Conservation (phyloP, 2,888 invertebrate species). For the Melanotus villosus region DNA sequence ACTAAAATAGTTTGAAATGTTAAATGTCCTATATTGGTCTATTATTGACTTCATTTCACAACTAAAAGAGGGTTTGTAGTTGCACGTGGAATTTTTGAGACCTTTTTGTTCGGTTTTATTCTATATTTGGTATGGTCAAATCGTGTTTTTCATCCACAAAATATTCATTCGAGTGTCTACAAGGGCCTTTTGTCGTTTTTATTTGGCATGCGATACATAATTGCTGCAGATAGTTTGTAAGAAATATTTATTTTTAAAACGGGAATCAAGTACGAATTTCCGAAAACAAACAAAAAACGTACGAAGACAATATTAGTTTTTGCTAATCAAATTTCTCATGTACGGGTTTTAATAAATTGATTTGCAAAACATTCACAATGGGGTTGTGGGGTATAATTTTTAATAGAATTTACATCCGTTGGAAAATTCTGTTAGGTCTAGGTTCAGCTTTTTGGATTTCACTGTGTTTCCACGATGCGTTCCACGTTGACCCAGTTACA, state of each 20-base stretch:
- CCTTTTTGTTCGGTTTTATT: not conserved
- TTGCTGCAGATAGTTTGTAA: too few relatives aligned
- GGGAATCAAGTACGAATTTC: not conserved
- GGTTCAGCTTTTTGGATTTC: slow-evolving; percentile 60
- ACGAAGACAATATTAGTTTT: not conserved
- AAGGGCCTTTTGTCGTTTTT: too few relatives aligned
- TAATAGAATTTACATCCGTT: slow-evolving; percentile 56
- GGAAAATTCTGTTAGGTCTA: slow-evolving; percentile 58
- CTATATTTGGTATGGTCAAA: not conserved
- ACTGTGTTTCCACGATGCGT: slow-evolving; percentile 57
- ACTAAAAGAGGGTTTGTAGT: slow-evolving; percentile 32
- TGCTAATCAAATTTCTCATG: not conserved
- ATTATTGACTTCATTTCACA: slow-evolving; percentile 50
- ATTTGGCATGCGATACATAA: too few relatives aligned
- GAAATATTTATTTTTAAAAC: too few relatives aligned
- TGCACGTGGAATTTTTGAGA: not conserved
- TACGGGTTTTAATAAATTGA: slow-evolving; percentile 1
- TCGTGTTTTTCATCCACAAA: not conserved
- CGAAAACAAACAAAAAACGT: not conserved
- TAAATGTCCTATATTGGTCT: slow-evolving; percentile 47
- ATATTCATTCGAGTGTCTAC: not conserved
- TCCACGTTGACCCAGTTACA: slow-evolving; percentile 47
- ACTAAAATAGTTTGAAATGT: slow-evolving; percentile 42
- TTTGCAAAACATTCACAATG: not conserved
- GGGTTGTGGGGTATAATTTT: slow-evolving; percentile 1